Percentiles rank a stretch among this genome's conserved stretches.
phyloP scores from a whole-genome alignment of 2,113 vertebrate genomes.

The Rhinoderma darwinii region DNA sequence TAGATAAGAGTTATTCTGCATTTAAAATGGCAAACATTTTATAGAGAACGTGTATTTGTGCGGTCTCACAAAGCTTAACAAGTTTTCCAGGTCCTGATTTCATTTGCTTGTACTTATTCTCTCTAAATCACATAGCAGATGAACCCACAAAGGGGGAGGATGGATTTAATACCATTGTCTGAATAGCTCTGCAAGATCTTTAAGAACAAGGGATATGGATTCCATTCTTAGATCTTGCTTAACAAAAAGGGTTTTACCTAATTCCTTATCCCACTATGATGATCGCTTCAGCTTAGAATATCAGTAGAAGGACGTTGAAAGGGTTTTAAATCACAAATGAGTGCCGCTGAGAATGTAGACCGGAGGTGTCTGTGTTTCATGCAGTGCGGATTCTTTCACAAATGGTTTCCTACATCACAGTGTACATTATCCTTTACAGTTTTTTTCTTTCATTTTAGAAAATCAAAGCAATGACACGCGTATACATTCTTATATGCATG shows the following conservation, averaged over 20 bases:
- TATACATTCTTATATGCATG: neutral
- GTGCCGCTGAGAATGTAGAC: neutral
- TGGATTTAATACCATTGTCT: constrained; percentile 42
- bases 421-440: neutral
- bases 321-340: constrained; percentile 29
- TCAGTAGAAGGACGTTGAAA: constrained; percentile 2
- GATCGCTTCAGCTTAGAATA: constrained; percentile 42
- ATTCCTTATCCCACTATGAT: constrained; percentile 40
- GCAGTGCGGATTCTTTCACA: neutral
- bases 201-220: constrained; percentile 46
- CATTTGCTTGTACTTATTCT: constrained; percentile 20
- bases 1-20: neutral
- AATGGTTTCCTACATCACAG: neutral
- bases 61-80: constrained; percentile 22
- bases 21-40: neutral
- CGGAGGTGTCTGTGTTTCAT: neutral
- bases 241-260: constrained; percentile 49
- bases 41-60: neutral
- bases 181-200: constrained; percentile 52
- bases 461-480: neutral
- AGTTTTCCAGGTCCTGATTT: constrained; percentile 8
- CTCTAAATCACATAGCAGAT: constrained; percentile 40
- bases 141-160: constrained; percentile 35
- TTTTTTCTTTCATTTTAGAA: neutral
- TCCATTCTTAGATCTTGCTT: constrained; percentile 50